A percentile compares a stretch with the other conserved stretches of the same genome.
Evolutionary conservation across 2,888 invertebrate genomes (phyloP).

Genomic region (Plutella xylostella): DNA sequence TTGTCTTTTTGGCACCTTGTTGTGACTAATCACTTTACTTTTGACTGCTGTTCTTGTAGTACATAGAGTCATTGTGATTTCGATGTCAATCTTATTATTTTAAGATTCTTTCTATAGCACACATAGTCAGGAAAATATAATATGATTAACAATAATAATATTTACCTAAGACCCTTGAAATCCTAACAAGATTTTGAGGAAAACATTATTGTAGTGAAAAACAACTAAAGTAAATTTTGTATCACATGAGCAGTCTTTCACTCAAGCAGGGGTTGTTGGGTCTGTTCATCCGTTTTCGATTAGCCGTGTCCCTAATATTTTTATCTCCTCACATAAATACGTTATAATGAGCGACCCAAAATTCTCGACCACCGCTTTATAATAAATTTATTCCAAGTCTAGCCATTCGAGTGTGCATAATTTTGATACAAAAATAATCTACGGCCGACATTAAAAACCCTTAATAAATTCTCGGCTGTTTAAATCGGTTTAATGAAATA

Average conservation of each 20-base stretch:
- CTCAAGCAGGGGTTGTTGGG: slow-evolving; percentile 18
- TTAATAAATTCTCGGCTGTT: slow-evolving; percentile 35
- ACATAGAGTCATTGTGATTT: no score
- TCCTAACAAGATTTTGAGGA: no score
- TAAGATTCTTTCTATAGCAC: no score
- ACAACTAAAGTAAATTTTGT: background rate
- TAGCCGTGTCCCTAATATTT: slow-evolving; percentile 67
- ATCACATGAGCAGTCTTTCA: background rate
- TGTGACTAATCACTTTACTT: no score
- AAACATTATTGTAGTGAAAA: background rate
- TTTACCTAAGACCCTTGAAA: no score
- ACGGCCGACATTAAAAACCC: slow-evolving; percentile 47
- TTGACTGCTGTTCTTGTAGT: no score
- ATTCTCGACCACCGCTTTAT: slow-evolving; percentile 52
- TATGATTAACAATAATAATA: no score
- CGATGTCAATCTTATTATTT: no score
- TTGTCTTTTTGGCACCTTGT: slow-evolving; percentile 54
- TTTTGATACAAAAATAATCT: slow-evolving; percentile 68
- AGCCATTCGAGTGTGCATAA: slow-evolving; percentile 61
- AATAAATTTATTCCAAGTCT: slow-evolving; percentile 63
- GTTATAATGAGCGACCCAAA: slow-evolving; percentile 58
- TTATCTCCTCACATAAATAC: slow-evolving; percentile 68
- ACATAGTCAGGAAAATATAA: no score
- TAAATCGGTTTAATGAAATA: background rate
- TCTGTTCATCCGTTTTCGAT: slow-evolving; percentile 62